Base-by-base conservation (phyloP, 2,113 vertebrate genomes). In the Corvus cornix region DNA sequence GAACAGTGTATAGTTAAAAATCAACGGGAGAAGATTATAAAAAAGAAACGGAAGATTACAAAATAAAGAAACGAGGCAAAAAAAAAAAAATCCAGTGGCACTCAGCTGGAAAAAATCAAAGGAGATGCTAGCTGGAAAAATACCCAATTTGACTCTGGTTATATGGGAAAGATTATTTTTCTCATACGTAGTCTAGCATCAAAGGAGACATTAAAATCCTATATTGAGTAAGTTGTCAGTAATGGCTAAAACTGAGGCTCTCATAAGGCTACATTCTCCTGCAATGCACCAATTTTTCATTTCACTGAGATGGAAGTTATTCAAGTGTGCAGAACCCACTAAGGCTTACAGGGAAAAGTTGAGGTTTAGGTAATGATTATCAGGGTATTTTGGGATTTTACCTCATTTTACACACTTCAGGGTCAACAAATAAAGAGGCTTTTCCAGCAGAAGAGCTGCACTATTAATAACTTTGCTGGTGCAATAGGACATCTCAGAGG, bases 201-300 rank as follows among this genome's bases (percentile, higher is more conserved):
- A 92, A 79, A 91, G 58, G 55, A 92, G 41, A 80, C 51, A 53
- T 85, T 83, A 86, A 92, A 88, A 83, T 83, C 51, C 37, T 69
- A 3, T 59, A 59, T 19, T n/a, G 55, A 91, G 18, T 44, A 63
- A 75, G 37, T 55, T 93, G 63, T 90, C 49, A 80, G 41, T 62
- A 94, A 82, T 16, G 16, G 28, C 52, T 87, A 87, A 87, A 77
- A 72, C 33, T 18, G 51, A 95, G 39, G 55, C 13, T 91, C 20
- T 60, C 44, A 18, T 41, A 64, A 75, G 22, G 19, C 24, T 83
- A 13, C 58, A 39, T 80, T 87, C 62, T 78, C 56, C 82, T 85
- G 53, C 75, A 93, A 72, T 80, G 82, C 58, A 86, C 20, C n/a
- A 73, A 69, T 83, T 90, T 94, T 90, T 95, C 31, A 60, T 58